Conservation (phyloP, 1,140 invertebrate species). For the Melitaea cinxia region DNA sequence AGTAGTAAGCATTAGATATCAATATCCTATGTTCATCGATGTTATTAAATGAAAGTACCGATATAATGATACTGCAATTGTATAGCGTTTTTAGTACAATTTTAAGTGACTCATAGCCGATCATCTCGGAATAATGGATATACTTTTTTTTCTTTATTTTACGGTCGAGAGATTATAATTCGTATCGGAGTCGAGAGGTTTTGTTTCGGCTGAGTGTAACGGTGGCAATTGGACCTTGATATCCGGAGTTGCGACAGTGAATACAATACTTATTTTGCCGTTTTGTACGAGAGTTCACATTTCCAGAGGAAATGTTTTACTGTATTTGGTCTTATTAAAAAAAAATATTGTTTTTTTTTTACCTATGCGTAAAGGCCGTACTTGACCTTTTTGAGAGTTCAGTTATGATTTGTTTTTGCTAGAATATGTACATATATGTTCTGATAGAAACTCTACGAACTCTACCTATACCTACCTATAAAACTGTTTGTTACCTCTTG, state of each 20-base stretch:
- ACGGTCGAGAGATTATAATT: constrained; percentile 57
- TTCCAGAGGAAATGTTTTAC: constrained; percentile 11
- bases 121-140: constrained; percentile 33
- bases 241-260: constrained; percentile 52
- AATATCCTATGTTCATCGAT: background rate
- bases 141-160: constrained; percentile 47
- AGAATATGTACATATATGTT: no score
- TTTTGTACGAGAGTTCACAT: constrained; percentile 6
- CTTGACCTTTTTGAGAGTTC: background rate
- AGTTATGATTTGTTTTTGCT: background rate
- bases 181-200: constrained; percentile 52
- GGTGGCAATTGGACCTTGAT: constrained; percentile 74
- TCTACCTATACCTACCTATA: no score
- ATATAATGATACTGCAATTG: constrained; percentile 22
- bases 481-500: no score
- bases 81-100: constrained; percentile 12
- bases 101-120: constrained; percentile 36
- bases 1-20: background rate
- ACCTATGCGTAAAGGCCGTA: background rate
- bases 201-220: constrained; percentile 72
- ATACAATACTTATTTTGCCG: constrained; percentile 29
- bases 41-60: constrained; percentile 19
- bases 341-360: background rate
- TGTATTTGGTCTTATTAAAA: background rate
- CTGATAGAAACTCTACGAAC: no score